A percentile compares a stretch with the other conserved stretches of the same genome.
Conservation (phyloP, 2,797 vertebrate genomes). For the Lindbergichthys nudifrons region DNA sequence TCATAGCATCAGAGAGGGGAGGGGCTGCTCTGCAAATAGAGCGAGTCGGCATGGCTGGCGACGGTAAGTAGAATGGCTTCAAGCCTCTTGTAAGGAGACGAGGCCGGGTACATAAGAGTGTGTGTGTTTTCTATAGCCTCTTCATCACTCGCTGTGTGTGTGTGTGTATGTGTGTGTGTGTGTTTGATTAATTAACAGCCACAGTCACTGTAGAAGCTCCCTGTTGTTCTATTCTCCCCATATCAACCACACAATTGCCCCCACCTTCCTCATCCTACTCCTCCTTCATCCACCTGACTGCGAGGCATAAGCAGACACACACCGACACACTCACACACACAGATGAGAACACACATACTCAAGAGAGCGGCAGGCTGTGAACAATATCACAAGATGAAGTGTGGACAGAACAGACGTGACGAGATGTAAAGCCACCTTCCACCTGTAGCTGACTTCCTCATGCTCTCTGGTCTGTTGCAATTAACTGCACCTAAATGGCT, state of each 20-base stretch:
- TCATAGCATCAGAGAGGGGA: slow-evolving; percentile 78
- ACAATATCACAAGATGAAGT: slow-evolving; percentile 41
- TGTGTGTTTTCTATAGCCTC: slow-evolving; percentile 39
- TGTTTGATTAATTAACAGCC: slow-evolving; percentile 77
- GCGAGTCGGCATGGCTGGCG: slow-evolving; percentile 67
- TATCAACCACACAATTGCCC: slow-evolving; percentile 57
- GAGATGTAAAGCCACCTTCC: slow-evolving; percentile 26
- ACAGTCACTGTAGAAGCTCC: slow-evolving; percentile 56
- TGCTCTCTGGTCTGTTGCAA: neutral
- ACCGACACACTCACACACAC: neutral
- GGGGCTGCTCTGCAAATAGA: slow-evolving; percentile 77
- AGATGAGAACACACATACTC: slow-evolving; percentile 1
- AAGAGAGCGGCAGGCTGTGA: slow-evolving; percentile 36
- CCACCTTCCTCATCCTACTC: slow-evolving; percentile 14
- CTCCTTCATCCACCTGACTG: slow-evolving; percentile 57
- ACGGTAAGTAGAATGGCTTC: slow-evolving; percentile 61
- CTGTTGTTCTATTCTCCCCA: slow-evolving; percentile 66
- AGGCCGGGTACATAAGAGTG: slow-evolving; percentile 9
- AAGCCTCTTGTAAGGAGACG: slow-evolving; percentile 60
- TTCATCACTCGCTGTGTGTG: slow-evolving; percentile 47
- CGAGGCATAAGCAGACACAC: slow-evolving; percentile 48
- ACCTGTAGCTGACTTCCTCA: slow-evolving; percentile 52
- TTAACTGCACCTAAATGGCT: slow-evolving; percentile 2
- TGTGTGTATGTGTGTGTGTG: slow-evolving; percentile 34
- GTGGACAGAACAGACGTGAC: slow-evolving; percentile 26